Evolutionary conservation across 2,888 invertebrate species (phyloP), one percentile per base, ranked within the genome.

Genomic region (Drosophila buzzatii): DNA sequence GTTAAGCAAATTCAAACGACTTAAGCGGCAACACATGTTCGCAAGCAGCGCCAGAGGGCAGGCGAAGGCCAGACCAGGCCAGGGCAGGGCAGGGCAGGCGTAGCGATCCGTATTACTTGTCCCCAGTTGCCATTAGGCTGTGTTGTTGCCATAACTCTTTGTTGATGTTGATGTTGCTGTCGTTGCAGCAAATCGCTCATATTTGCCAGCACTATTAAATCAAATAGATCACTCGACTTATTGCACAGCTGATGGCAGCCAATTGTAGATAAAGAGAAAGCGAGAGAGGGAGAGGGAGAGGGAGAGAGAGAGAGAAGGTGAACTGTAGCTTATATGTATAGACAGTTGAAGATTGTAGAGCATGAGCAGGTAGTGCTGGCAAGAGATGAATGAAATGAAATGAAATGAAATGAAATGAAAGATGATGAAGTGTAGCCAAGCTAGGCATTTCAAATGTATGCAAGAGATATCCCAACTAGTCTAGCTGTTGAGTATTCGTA

Each of bases 1-100:
- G 89, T 89, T 90, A 89, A 87, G 89, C 89, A 86, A 89, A 90
- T 87, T 89, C 89, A 80, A 87, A 85, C 82, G 90, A 90, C 89
- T 88, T 89, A 82, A 89, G 79, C 82, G 87, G 90, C 89, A 90
- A 89, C 87, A 87, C 89, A 87, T 87, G 87, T 82, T 90, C 59
- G 56, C 76, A 83, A 88, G 89, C 86, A 81, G 60, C 53, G 72
- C 65, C 39, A 5, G 18, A 31, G 27, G 39, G 18, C 37, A 31
- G 39, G 61, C 52, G n/a, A n/a, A n/a, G n/a, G n/a, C n/a, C n/a
- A n/a, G n/a, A n/a, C n/a, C n/a, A n/a, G n/a, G 72, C 65, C 39
- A 5, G 18, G n/a, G n/a, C n/a, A 31, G 27, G 39, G 18, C 37
- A 31, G 39, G 61, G 47, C 37, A 31, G 39, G 61, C 52, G 27